These are phyloP conservation scores for Trypoxylus dichotomus DNA, from an alignment of 1,140 invertebrate genomes.

Conservation along the genomic window DNA sequence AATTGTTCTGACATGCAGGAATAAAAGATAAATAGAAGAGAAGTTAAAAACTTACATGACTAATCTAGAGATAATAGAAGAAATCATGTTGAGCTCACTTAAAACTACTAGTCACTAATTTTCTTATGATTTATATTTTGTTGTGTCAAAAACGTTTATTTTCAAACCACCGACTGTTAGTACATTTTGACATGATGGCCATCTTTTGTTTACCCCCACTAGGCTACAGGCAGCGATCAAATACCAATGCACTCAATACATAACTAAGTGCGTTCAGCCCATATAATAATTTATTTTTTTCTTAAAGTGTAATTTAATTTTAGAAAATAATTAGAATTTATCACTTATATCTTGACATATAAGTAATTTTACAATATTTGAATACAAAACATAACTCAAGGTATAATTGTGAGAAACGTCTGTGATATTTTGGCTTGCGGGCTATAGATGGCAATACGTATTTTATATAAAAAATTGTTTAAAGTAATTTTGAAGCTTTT, in stretches of 20 bases:
- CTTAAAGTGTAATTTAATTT: neutral
- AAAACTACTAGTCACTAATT: slow-evolving; percentile 27
- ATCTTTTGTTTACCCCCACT: slow-evolving; percentile 28
- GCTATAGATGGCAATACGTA: neutral
- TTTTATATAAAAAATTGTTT: neutral
- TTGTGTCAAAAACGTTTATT: slow-evolving; percentile 27
- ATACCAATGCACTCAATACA: neutral
- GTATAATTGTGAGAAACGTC: too few species aligned
- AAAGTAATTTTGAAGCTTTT: too few species aligned
- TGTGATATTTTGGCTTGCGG: neutral
- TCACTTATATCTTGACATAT: neutral
- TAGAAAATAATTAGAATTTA: neutral
- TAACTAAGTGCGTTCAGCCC: neutral
- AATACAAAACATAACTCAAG: neutral
- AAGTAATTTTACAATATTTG: neutral
- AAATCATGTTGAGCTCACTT: slow-evolving; percentile 29
- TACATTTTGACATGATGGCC: slow-evolving; percentile 15
- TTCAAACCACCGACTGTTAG: slow-evolving; percentile 20
- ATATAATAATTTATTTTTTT: neutral
- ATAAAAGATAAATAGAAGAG: slow-evolving; percentile 1
- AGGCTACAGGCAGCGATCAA: neutral
- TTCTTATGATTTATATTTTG: slow-evolving; percentile 10
- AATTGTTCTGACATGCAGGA: too few species aligned
- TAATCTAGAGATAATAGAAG: slow-evolving; percentile 30
- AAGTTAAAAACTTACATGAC: slow-evolving; percentile 30